Evolutionary conservation across 2,113 vertebrate species (phyloP).

Genomic region (Tetrax tetrax): DNA sequence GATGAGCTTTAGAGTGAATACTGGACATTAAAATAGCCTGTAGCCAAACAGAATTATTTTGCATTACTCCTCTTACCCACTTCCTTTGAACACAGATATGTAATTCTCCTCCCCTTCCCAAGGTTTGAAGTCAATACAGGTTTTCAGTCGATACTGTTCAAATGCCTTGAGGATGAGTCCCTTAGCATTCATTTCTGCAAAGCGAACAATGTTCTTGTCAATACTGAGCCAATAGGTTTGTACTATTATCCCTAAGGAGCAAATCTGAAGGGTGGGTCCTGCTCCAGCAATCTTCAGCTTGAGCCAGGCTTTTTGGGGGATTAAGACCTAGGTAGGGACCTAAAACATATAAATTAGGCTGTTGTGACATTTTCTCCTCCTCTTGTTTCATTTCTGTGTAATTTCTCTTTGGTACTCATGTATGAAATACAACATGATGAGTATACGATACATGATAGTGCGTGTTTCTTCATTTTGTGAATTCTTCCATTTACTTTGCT

Average conservation of each 20-base stretch:
- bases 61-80: slow-evolving; percentile 78
- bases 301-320: background rate
- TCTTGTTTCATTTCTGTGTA: background rate
- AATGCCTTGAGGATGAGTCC: slow-evolving; percentile 91
- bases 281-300: background rate
- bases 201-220: background rate
- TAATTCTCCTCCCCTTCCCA: slow-evolving; percentile 91
- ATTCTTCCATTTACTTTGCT: background rate
- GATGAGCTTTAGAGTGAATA: background rate
- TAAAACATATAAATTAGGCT: background rate
- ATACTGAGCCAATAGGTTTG: background rate
- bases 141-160: slow-evolving; percentile 91
- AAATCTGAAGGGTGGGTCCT: background rate
- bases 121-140: slow-evolving; percentile 93
- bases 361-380: background rate
- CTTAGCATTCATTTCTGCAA: slow-evolving; percentile 91
- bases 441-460: background rate
- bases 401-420: background rate
- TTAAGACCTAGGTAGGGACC: background rate
- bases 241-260: fast-evolving
- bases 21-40: background rate
- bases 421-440: background rate
- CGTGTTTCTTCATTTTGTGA: background rate
- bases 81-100: slow-evolving; percentile 88
- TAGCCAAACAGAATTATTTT: background rate